Conservation (phyloP, 2,113 vertebrate genomes). For the Istiophorus platypterus region DNA sequence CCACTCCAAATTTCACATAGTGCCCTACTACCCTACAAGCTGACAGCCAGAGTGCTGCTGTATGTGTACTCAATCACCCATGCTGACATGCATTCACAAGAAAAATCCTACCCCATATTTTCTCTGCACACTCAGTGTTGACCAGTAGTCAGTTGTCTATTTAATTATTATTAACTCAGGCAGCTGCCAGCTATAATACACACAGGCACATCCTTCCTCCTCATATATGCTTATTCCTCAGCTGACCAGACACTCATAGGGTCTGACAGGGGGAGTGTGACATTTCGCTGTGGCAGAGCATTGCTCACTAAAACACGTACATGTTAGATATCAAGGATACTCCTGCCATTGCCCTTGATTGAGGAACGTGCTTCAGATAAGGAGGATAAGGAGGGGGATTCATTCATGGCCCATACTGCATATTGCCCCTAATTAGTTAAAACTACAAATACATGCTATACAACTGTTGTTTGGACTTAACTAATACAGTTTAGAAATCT, state of each 20-base stretch:
- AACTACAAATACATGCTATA: background rate
- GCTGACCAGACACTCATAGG: constrained; percentile 36
- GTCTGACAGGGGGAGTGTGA: background rate
- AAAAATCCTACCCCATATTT: constrained; percentile 60
- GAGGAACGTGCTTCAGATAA: background rate
- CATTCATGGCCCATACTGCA: background rate
- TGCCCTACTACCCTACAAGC: constrained; percentile 65
- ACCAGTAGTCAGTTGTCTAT: constrained; percentile 62
- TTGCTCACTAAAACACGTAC: constrained; percentile 6
- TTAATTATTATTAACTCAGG: constrained; percentile 63
- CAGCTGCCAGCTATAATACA: constrained; percentile 59
- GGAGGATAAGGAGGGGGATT: constrained; percentile 1
- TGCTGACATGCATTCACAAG: constrained; percentile 47
- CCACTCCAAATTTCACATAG: constrained; percentile 39
- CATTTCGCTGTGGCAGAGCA: constrained; percentile 14
- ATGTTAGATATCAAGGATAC: background rate
- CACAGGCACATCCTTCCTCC: constrained; percentile 13
- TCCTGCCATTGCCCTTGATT: background rate
- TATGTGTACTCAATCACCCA: constrained; percentile 20
- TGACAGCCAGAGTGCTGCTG: constrained; percentile 20
- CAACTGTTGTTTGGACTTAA: background rate
- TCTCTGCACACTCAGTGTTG: constrained; percentile 52
- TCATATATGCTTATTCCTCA: constrained; percentile 20
- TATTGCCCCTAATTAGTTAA: background rate
- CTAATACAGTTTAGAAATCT: background rate